phyloP scores from a whole-genome alignment of 2,888 invertebrate genomes.

The Folsomia candida region DNA sequence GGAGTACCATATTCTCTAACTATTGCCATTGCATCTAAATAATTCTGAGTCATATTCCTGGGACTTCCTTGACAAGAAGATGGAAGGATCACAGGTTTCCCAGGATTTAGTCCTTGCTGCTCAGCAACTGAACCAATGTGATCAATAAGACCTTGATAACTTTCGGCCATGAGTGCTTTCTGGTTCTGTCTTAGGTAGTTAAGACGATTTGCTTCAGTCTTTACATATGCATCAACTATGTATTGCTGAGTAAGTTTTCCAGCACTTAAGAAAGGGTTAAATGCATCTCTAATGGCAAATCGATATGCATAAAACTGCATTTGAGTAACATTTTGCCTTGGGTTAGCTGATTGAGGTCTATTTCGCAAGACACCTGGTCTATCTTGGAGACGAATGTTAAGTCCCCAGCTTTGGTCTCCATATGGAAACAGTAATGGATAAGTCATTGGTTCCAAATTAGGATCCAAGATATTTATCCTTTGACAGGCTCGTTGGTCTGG shows the following conservation, averaged over 20 bases:
- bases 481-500: not conserved
- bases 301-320: conserved; percentile 37
- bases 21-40: conserved; percentile 56
- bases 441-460: conserved; percentile 44
- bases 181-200: conserved; percentile 50
- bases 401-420: conserved; percentile 42
- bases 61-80: conserved; percentile 53
- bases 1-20: conserved; percentile 55
- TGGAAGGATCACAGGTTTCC: conserved; percentile 50
- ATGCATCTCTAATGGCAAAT: conserved; percentile 34
- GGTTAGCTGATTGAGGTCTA: not conserved
- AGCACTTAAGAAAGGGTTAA: too few relatives aligned
- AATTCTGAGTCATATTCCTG: conserved; percentile 53
- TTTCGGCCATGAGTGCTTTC: conserved; percentile 45
- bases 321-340: conserved; percentile 9
- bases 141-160: conserved; percentile 49
- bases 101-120: not conserved
- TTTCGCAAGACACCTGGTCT: not conserved
- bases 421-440: conserved; percentile 47
- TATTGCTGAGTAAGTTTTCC: too few relatives aligned
- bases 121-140: conserved; percentile 9
- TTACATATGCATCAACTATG: too few relatives aligned
- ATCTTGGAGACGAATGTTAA: not conserved
- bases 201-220: conserved; percentile 51
- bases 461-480: conserved; percentile 28